Evolutionary conservation across 2,888 invertebrate genomes (phyloP), one percentile per base, ranked within the genome.

Genomic region (Meiosimyza platycephala): DNA sequence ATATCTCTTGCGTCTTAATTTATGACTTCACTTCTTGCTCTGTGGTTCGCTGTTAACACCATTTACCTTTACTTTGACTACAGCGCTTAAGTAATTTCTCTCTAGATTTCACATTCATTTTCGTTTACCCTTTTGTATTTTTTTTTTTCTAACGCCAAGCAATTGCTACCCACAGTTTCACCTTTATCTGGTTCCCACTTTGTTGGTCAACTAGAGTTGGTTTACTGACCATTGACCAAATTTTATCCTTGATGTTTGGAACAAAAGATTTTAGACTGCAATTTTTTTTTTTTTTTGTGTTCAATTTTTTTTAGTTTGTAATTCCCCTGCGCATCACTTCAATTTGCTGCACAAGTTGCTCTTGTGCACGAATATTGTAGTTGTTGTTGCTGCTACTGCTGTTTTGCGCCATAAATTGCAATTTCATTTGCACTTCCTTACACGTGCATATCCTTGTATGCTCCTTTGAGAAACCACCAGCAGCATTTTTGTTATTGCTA

Each of bases 371-470:
- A 57, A 28, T 57, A 22, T 28, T 28, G 22, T 57, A 28, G 40
- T 57, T 57, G 57, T 15, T 59, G 16, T 40, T 57, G 48, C 57
- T 18, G 57, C 15, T 11, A 12, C 51, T 13, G 28, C 2, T 55
- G 9, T 22, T 13, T 40, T 16, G 11, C 22, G 7, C n/a, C 72
- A 72, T 68, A 69, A 73, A 73, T 69, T 69, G 73, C 64, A 73
- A 72, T 68, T 72, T 60, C 68, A 40, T 54, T 67, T 60, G 33
- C 47, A 67, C 66, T n/a, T 55, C 16, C 62, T 59, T 52, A 18
- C 22, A 18, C 22, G 16, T 52, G 33, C 54, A 67, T 60, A 28
- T 55, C 16, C 62, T 59, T 52, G 40, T 15, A 47, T 52, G n/a
- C 47, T 63, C 64, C 64, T 64, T 51, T 51, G 47, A 63, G 63